Evolutionary conservation across 2,113 vertebrate genomes (phyloP), one percentile per base, ranked within the genome.

Genomic region (Bambusicola thoracicus): DNA sequence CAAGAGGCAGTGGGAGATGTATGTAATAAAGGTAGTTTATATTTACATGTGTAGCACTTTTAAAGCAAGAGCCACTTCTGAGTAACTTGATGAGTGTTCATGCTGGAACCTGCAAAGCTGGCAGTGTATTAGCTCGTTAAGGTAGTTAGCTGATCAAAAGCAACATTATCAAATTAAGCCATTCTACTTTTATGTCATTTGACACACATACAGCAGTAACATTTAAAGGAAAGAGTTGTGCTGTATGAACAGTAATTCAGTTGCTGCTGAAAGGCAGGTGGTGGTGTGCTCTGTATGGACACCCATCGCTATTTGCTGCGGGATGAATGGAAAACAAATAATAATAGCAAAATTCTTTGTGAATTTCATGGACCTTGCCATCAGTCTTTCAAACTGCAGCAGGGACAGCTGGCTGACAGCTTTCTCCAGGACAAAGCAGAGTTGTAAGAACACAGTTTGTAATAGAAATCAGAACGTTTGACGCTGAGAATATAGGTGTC

Each of bases 211-310:
- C 22, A 38, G 65, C 18, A 13, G n/a, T 40, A 48, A 34, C 40
- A 27, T 46, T 70, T 84, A 78, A 90, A 84, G 66, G 65, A 56
- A 56, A 63, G 21, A 89, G 43, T 48, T 14, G 30, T 81, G 63
- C 53, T 63, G 25, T 93, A 41, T 84, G 79, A 87, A 92, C 51
- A 44, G 81, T 81, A 55, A 72, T 67, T 82, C 75, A 81, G 51
- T 55, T 81, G 41, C 67, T 90, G 27, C 67, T 87, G 85, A 85
- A 96, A 96, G 43, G 30, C 76, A 85, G 90, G 53, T 55, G 22
- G 80, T 88, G 66, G 66, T 93, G 30, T 82, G 72, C 58, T 87
- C 56, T 75, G 2, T 81, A 70, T 68, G 43, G 25, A 75, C 62
- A 75, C 22, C 66, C 1, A 1, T 72, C 58, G 20, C 40, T 92